Evolutionary conservation across 1,140 invertebrate genomes (phyloP), one percentile per base, ranked within the genome.

Genomic region (Caenorhabditis brenneri): DNA sequence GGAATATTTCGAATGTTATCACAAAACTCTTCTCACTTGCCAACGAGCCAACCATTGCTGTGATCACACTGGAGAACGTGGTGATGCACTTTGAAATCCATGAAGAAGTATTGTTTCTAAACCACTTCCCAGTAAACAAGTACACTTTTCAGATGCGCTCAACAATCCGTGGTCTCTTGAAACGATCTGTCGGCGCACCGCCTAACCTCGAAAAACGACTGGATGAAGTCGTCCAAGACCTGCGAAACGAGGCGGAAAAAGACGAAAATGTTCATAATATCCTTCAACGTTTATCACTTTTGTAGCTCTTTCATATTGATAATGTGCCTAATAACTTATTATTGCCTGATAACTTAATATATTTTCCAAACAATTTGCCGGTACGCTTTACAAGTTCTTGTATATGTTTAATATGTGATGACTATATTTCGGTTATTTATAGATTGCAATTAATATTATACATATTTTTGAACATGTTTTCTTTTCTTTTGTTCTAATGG

Each of bases 21-120:
- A 46, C 65, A 42, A 74, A 74, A 74, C 65, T 74, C 2, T 74
- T 74, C n/a, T 74, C 65, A 27, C 65, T 74, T 42, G 65, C 65
- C 19, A 74, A 46, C 19, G 65, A 74, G n/a, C 65, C 65, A 46
- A 74, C 65, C 5, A 42, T 74, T 42, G 65, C 65, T 22, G 65
- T 74, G 46, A 74, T 74, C 3, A 74, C 65, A 12, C 36, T 74
- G 3, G 65, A 74, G 16, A 74, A 74, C 19, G 65, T 74, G 42
- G 65, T 74, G 0, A 74, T 74, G 65, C n/a, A 42, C 2, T 74
- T 74, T 74, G 36, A 74, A 46, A 46, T 74, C 9, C 65, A 74
- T 12, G 65, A 74, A 74, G 65, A 74, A 22, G 65, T 74, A 74
- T 46, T 74, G 10, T 10, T 36, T 29, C 31, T 19, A 15, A 42